A percentile compares a stretch with the other conserved stretches of the same genome.
These are phyloP conservation scores for Musca vetustissima DNA, from an alignment of 1,140 invertebrate species.

Conservation along the genomic window DNA sequence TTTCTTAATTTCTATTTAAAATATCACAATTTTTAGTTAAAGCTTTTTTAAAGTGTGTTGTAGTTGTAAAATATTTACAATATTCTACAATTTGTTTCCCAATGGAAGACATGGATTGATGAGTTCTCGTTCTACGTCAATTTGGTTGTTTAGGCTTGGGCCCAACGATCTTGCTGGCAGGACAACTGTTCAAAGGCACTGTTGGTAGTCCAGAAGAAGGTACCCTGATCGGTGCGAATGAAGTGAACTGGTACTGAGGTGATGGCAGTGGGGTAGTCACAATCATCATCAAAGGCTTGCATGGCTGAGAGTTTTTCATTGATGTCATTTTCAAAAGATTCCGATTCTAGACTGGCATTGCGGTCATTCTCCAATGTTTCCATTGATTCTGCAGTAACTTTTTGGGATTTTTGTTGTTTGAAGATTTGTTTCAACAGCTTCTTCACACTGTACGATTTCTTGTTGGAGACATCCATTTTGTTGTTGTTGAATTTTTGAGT, in stretches of 20 bases:
- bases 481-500: constrained; percentile 42
- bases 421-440: constrained; percentile 49
- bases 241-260: constrained; percentile 59
- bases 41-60: too few species aligned
- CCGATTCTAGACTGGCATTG: constrained; percentile 44
- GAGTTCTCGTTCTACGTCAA: too few species aligned
- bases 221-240: constrained; percentile 59
- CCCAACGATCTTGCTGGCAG: constrained; percentile 57
- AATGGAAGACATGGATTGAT: too few species aligned
- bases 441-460: constrained; percentile 53
- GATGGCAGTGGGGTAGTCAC: constrained; percentile 52
- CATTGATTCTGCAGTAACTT: constrained; percentile 49
- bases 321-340: constrained; percentile 49
- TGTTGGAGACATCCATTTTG: constrained; percentile 35
- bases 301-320: constrained; percentile 47
- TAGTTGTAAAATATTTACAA: too few species aligned
- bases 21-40: too few species aligned
- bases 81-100: too few species aligned
- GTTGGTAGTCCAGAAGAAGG: constrained; percentile 62
- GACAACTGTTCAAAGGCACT: constrained; percentile 52
- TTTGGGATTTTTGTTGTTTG: constrained; percentile 41
- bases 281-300: constrained; percentile 42
- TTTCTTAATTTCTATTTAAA: too few species aligned
- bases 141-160: constrained; percentile 50
- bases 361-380: constrained; percentile 51